Percentiles rank a stretch among this genome's conserved stretches.
These are phyloP conservation scores for Hylaeus volcanicus DNA, from an alignment of 1,140 invertebrate species.

Conservation along the genomic window DNA sequence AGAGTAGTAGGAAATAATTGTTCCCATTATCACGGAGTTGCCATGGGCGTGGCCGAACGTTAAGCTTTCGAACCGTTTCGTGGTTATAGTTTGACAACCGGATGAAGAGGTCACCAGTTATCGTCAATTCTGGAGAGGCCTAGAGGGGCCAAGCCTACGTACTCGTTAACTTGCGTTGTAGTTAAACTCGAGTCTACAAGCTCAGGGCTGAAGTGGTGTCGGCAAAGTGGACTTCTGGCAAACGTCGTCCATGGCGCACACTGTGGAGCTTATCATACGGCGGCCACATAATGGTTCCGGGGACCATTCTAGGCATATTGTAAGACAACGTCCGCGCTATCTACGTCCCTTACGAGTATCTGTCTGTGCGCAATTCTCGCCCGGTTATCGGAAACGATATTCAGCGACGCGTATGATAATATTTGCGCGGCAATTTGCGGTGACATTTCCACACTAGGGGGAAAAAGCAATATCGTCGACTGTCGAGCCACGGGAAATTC, in stretches of 20 bases:
- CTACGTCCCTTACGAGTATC: slow-evolving; percentile 7
- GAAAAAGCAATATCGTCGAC: neutral
- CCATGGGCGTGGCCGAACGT: neutral
- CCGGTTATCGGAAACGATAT: slow-evolving; percentile 3
- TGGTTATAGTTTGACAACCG: slow-evolving; percentile 19
- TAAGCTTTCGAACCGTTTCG: neutral
- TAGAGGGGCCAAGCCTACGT: slow-evolving; percentile 35
- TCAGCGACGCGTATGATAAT: neutral
- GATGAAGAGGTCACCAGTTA: slow-evolving; percentile 35
- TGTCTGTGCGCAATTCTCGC: neutral
- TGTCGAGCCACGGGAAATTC: neutral
- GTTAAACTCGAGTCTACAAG: slow-evolving; percentile 63
- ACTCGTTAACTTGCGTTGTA: slow-evolving; percentile 58
- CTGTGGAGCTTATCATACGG: slow-evolving; percentile 58
- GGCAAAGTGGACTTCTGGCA: slow-evolving; percentile 50
- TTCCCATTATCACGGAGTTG: too few relatives aligned
- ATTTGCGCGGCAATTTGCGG: slow-evolving; percentile 5
- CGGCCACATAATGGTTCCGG: slow-evolving; percentile 28
- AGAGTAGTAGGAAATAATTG: too few relatives aligned
- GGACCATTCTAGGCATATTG: slow-evolving; percentile 43
- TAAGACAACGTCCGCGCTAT: slow-evolving; percentile 49
- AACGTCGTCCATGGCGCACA: slow-evolving; percentile 45
- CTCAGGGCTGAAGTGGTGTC: slow-evolving; percentile 44
- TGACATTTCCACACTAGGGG: neutral
- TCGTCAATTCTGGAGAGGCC: slow-evolving; percentile 51